Base-by-base conservation (phyloP, 2,797 vertebrate species). In the Esox masquinongy region DNA sequence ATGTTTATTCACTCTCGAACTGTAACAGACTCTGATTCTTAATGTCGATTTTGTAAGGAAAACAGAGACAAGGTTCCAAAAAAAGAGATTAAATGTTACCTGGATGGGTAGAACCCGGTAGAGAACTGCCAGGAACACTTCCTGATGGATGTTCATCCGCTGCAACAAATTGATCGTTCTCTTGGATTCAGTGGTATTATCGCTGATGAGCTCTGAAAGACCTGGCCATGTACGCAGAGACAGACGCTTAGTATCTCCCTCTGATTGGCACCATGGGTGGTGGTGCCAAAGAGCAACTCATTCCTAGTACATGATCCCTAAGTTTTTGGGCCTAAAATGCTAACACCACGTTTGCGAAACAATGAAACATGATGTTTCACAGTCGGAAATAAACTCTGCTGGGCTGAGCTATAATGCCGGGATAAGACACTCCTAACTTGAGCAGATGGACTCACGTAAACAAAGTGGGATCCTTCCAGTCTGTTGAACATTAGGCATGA, bases 101-200 rank as follows among this genome's bases (percentile, higher is more conserved):
- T 98, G 95, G 80, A 99, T 88, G 79, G 96, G 96, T 77, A 99
- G 90, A 80, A 92, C 79, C 90, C 95, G 95, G 92, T 99, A 99
- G 80, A 98, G 93, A 86, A 96, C 85, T 74, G 96, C 94, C 87
- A 99, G 96, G 82, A 99, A 92, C 85, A 99, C 95, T 87, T 99
- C 97, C 84, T 99, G 97, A 93, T 99, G 99, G 90, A 99, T 96
- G 91, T 99, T 99, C 97, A 99, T 99, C 83, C 96, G 93, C 86
- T 97, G 95, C 69, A 99, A 95, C 87, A 99, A 96, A 91, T 99
- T 99, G 90, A 99, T 96, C 84, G 96, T 99, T 92, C 95, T 95
- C 93, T 95, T 95, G 86, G 97, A 98, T 90, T 99, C 98, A 43
- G 98, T 99, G 92, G 94, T 92, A 93, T 99, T 99, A 92, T 99